These are phyloP conservation scores for Numenius arquata DNA, from an alignment of 2,113 vertebrate genomes.

Conservation along the genomic window DNA sequence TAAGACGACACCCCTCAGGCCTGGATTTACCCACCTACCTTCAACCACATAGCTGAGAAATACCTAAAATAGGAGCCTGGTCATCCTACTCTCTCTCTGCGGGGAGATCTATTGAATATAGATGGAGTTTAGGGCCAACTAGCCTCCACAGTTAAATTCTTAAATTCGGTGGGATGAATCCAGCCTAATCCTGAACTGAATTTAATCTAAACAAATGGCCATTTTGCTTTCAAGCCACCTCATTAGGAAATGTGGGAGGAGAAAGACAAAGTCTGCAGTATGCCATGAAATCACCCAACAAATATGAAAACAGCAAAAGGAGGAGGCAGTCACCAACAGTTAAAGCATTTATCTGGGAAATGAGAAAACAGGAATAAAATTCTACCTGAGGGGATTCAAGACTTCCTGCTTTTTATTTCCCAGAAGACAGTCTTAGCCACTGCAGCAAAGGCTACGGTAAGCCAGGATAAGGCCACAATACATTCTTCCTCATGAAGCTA, in stretches of 20 bases:
- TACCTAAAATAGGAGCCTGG: not conserved
- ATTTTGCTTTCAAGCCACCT: not conserved
- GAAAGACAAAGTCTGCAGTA: not conserved
- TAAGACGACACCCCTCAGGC: not conserved
- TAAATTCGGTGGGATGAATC: not conserved
- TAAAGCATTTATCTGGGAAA: not conserved
- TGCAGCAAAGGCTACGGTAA: not conserved
- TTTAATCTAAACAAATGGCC: not conserved
- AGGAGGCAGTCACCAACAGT: not conserved
- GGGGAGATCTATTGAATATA: not conserved
- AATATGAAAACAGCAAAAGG: not conserved
- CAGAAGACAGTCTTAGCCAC: not conserved
- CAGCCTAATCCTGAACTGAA: not conserved
- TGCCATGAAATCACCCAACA: not conserved
- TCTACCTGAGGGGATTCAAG: not conserved
- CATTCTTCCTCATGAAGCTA: not conserved
- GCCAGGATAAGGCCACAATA: not conserved
- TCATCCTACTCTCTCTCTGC: not conserved
- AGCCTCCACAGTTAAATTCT: not conserved
- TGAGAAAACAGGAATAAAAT: not conserved
- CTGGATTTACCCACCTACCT: not conserved
- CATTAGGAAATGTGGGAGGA: not conserved
- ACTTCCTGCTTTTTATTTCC: not conserved
- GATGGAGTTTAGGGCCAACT: not conserved
- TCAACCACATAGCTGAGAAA: not conserved